Evolutionary conservation across 2,888 invertebrate species (phyloP).

Genomic region (Brenthis daphne): DNA sequence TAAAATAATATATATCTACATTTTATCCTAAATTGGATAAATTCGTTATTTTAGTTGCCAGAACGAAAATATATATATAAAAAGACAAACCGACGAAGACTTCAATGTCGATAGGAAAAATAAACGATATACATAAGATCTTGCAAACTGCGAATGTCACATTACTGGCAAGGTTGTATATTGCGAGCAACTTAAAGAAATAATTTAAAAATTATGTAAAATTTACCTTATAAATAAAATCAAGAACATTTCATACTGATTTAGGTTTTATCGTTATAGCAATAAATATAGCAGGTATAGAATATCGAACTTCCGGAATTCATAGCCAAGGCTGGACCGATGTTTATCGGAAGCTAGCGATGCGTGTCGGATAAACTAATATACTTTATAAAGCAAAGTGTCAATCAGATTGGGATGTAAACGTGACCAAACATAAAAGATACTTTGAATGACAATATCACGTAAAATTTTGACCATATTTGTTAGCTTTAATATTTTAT

Average conservation of each 20-base stretch:
- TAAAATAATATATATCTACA: too few species aligned
- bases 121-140: too few species aligned
- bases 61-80: too few species aligned
- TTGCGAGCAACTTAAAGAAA: not conserved
- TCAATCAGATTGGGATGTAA: not conserved
- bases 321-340: slow-evolving; percentile 47
- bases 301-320: slow-evolving; percentile 48
- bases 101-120: too few species aligned
- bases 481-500: not conserved
- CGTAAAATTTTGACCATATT: not conserved
- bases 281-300: slow-evolving; percentile 3
- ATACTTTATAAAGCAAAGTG: slow-evolving; percentile 8
- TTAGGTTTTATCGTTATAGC: not conserved
- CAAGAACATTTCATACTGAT: not conserved
- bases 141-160: too few species aligned
- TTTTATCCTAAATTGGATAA: too few species aligned
- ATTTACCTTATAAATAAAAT: not conserved
- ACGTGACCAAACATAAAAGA: not conserved
- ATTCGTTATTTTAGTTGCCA: too few species aligned
- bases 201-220: slow-evolving; percentile 6
- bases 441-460: not conserved
- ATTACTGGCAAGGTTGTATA: not conserved
- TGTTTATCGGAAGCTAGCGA: slow-evolving; percentile 49
- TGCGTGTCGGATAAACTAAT: slow-evolving; percentile 45
- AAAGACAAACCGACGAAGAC: too few species aligned